Evolutionary conservation across 1,140 invertebrate species (phyloP).

Genomic region (Trichogramma pretiosum): DNA sequence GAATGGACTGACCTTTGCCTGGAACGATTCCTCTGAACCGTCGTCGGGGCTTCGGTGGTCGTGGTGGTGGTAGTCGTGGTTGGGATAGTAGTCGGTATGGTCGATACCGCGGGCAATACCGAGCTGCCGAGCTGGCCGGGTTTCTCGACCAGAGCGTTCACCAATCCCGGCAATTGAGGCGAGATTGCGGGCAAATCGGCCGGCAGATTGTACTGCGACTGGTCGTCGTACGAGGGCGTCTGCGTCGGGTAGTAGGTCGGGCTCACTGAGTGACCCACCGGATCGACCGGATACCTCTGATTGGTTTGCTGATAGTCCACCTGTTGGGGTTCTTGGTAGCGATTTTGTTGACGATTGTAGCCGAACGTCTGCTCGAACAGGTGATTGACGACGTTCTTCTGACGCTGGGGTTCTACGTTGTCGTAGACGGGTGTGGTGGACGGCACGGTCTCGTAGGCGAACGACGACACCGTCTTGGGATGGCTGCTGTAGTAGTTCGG

Average conservation of each 20-base stretch:
- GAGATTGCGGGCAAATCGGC: conserved; percentile 47
- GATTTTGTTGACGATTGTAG: conserved; percentile 26
- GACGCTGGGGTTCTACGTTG: conserved; percentile 23
- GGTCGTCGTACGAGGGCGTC: conserved; percentile 22
- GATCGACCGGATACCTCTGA: conserved; percentile 20
- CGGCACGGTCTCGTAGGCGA: conserved; percentile 22
- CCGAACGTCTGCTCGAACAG: too few species aligned
- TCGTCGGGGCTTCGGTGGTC: conserved; percentile 28
- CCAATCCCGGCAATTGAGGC: conserved; percentile 48
- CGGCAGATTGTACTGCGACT: conserved; percentile 36
- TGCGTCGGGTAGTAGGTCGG: conserved; percentile 19
- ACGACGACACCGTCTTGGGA: conserved; percentile 22
- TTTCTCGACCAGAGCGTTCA: conserved; percentile 52
- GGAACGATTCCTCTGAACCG: conserved; percentile 29
- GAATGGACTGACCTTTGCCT: conserved; percentile 32
- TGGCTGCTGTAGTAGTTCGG: conserved; percentile 5
- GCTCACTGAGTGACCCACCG: conserved; percentile 14
- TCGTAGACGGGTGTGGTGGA: conserved; percentile 25
- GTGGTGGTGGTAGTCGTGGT: conserved; percentile 25
- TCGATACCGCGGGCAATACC: too few species aligned
- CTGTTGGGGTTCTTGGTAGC: conserved; percentile 26
- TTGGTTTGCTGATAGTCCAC: conserved; percentile 17
- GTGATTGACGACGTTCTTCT: conserved; percentile 29
- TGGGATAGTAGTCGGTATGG: conserved; percentile 20
- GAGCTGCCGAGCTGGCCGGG: conserved; percentile 20